Base-by-base conservation (phyloP, 1,140 invertebrate genomes). In the Euglossa dilemma region DNA sequence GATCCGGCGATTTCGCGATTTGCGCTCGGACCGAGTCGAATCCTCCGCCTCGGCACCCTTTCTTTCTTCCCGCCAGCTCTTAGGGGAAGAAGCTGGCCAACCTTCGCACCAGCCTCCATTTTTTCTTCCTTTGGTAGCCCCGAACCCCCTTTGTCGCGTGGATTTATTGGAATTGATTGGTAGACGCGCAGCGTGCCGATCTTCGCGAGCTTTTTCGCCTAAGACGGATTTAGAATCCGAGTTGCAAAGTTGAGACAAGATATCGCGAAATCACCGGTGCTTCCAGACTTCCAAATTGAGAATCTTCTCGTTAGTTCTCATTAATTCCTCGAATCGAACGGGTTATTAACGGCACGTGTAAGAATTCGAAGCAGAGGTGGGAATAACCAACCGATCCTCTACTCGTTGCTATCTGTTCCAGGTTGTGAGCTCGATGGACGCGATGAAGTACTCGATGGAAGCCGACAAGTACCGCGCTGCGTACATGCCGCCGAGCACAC, bases 391-490 rank as follows among this genome's bases (percentile, higher is more conserved):
- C 18, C 70, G 9, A 43, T 4, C 7, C 23, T 8, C 16, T n/a
- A 14, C 25, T 43, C 59, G 6, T 8, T 36, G 16, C 16, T 63
- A 1, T 11, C 1, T 89, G 82, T 90, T 90, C 0, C 95, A 97
- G 96, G 95, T 97, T 71, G 96, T 96, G 4, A 96, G 95, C 73
- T 96, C 96, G 67, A 97, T 97, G 96, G 97, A 97, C 88, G 95
- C 96, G 6, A 97, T 97, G 96, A 97, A 97, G 90, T 97, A 97
- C 91, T 96, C 96, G 11, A 96, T 97, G 94, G 96, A 97, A 85
- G 96, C 96, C 0, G 97, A 97, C 80, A 97, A 97, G 83, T 97
- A 97, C 92, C 95, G 96, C 56, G 96, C 96, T 11, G 94, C 96
- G 0, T 97, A 97, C 93, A 95, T 96, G 94, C 95, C 95, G 3